Evolutionary conservation across 2,888 invertebrate genomes (phyloP), one percentile per base, ranked within the genome.

Genomic region (Nebria salina): DNA sequence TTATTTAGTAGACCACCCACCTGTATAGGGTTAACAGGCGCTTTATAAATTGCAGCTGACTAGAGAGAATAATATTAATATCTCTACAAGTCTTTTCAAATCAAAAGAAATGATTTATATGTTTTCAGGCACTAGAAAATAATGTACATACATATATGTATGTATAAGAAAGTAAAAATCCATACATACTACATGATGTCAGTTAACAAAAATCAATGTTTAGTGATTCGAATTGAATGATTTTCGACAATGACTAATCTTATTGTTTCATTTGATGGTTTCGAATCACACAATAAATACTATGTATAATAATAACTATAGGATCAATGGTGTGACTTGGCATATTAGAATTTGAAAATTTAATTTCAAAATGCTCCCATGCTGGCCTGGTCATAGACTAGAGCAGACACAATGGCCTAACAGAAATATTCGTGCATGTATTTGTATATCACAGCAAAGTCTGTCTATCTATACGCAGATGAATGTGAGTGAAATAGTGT

Each of bases 211-310:
- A 34, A 34, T 54, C 6, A 13, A 54, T 54, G 8, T 54, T 54
- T 54, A 54, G 54, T 7, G 6, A 54, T 6, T 2, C 1, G 54
- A 54, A 54, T 54, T 34, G 34, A 34, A 34, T 34, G 34, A 34
- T 34, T 34, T 34, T 34, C 34, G 34, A 34, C 34, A 34, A 34
- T 34, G 34, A 34, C 34, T 34, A 34, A 34, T 34, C 34, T 34
- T 34, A 34, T 34, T 34, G 34, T 34, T 34, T 34, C 34, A 34
- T 34, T 34, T 34, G 34, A 34, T 34, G 34, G 34, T 54, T 54
- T 54, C 54, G 54, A 54, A 54, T 54, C 54, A 54, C 54, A 54
- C 54, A 54, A 54, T 54, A 54, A 54, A 54, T 54, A 54, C 54
- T 54, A 13, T 20, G 20, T 20, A 20, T 20, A 1, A 20, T 54